Conservation (phyloP, 1,140 invertebrate species). For the Marisa cornuarietis region DNA sequence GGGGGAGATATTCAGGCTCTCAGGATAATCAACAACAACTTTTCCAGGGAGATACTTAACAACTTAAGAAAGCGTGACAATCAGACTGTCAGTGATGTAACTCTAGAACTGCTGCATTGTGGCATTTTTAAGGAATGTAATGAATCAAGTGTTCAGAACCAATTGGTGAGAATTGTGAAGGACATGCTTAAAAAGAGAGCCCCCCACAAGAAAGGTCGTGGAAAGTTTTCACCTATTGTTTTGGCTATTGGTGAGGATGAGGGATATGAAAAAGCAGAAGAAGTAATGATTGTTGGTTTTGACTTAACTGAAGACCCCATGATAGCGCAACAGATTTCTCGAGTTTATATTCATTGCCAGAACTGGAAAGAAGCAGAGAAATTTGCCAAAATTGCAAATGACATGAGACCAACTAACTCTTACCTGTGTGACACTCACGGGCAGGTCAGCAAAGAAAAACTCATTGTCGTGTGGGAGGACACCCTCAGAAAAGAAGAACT, state of each 20-base stretch:
- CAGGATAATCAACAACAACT: conserved; percentile 33
- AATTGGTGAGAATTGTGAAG: conserved; percentile 34
- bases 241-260: conserved; percentile 31
- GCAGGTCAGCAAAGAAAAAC: conserved; percentile 35
- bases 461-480: conserved; percentile 21
- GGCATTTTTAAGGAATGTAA: conserved; percentile 23
- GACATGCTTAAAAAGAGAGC: conserved; percentile 34
- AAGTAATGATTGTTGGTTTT: conserved; percentile 29
- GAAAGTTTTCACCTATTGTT: conserved; percentile 40
- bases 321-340: conserved; percentile 39
- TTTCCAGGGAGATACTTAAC: conserved; percentile 36
- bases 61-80: conserved; percentile 18
- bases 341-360: conserved; percentile 40
- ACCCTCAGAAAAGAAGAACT: conserved; percentile 13
- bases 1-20: conserved; percentile 21
- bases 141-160: conserved; percentile 11
- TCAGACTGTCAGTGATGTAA: conserved; percentile 29
- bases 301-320: conserved; percentile 36
- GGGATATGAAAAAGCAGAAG: conserved; percentile 32
- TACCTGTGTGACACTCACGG: conserved; percentile 46
- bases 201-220: conserved; percentile 13
- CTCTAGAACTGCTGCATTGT: conserved; percentile 28
- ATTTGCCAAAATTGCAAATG: conserved; percentile 32
- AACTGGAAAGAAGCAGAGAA: conserved; percentile 38
- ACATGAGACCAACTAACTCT: conserved; percentile 34